Evolutionary conservation across 2,888 invertebrate species (phyloP).

Genomic region (Scaptomyza flava): DNA sequence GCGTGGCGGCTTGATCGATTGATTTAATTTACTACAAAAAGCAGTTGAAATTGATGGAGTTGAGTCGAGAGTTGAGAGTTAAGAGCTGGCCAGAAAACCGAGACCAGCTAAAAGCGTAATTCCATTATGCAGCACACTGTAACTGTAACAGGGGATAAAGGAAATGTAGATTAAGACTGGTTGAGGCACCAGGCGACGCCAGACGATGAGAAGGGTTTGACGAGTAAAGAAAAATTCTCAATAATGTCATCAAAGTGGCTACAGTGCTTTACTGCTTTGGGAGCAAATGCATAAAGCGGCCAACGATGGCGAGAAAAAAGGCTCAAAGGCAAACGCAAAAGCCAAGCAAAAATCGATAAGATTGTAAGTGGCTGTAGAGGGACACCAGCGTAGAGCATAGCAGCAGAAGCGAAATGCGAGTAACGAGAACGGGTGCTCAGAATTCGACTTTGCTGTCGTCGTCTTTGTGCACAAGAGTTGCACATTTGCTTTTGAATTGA

Average conservation of each 20-base stretch:
- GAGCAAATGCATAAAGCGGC: slow-evolving; percentile 70
- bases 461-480: slow-evolving; percentile 62
- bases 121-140: slow-evolving; percentile 66
- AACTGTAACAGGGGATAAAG: slow-evolving; percentile 24
- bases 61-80: slow-evolving; percentile 3
- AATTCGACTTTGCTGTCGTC: slow-evolving; percentile 44
- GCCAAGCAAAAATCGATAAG: slow-evolving; percentile 73
- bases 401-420: slow-evolving; percentile 3
- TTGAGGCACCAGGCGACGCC: background rate
- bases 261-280: slow-evolving; percentile 26
- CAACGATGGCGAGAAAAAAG: slow-evolving; percentile 45
- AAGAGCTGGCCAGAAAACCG: slow-evolving; percentile 34
- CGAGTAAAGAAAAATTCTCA: slow-evolving; percentile 28
- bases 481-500: slow-evolving; percentile 69
- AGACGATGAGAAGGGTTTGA: background rate
- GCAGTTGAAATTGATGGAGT: slow-evolving; percentile 77
- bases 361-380: slow-evolving; percentile 63
- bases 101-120: slow-evolving; percentile 68
- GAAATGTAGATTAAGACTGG: slow-evolving; percentile 16
- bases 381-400: slow-evolving; percentile 8
- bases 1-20: slow-evolving; percentile 69
- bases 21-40: slow-evolving; percentile 77
- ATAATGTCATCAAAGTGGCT: slow-evolving; percentile 80
- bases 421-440: slow-evolving; percentile 13
- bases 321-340: slow-evolving; percentile 61